phyloP scores from a whole-genome alignment of 2,888 invertebrate species.

The Lamellibrachia columna region DNA sequence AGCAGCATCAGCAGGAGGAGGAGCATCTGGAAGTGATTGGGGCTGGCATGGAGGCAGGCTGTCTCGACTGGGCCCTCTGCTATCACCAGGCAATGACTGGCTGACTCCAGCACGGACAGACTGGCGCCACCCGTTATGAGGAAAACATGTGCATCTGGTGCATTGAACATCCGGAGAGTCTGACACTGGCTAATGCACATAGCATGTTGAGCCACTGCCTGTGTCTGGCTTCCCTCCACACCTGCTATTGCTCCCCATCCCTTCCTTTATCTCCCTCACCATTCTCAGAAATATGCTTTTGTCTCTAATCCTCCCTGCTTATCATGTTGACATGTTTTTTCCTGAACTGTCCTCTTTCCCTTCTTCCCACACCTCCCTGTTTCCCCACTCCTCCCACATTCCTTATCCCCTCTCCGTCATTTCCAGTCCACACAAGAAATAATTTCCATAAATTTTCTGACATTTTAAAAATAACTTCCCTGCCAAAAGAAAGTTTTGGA shows the following conservation, averaged over 20 bases:
- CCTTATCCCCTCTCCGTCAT: neutral
- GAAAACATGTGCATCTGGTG: slow-evolving; percentile 12
- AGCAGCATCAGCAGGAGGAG: neutral
- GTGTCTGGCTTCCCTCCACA: neutral
- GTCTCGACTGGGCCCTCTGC: slow-evolving; percentile 1
- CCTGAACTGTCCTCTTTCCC: neutral
- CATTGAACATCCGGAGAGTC: neutral
- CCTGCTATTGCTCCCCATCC: neutral
- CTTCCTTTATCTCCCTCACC: neutral
- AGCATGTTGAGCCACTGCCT: neutral
- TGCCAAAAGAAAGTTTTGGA: neutral
- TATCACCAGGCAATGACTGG: slow-evolving; percentile 16
- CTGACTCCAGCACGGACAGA: neutral
- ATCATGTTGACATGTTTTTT: neutral
- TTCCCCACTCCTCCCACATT: neutral
- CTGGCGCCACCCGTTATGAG: neutral
- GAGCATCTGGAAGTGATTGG: slow-evolving; percentile 16
- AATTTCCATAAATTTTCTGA: neutral
- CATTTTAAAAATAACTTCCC: neutral
- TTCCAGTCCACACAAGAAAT: neutral
- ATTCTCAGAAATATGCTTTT: neutral
- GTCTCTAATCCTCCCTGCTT: neutral
- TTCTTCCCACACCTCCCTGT: neutral
- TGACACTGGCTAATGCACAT: neutral
- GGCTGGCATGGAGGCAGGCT: neutral